Evolutionary conservation across 2,797 vertebrate species (phyloP).

Genomic region (Macropus fuliginosus): DNA sequence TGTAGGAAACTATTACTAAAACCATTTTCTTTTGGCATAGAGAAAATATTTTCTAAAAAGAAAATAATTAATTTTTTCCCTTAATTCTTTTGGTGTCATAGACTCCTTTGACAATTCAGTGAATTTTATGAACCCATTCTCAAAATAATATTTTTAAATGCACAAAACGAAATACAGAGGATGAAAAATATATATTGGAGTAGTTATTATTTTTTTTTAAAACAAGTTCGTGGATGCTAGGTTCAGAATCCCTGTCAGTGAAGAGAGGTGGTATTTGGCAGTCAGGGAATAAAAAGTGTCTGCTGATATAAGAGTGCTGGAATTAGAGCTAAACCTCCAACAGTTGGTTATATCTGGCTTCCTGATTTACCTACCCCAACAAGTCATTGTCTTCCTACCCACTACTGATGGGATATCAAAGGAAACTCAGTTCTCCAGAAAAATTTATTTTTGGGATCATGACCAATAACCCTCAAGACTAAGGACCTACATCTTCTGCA

Average conservation of each 20-base stretch:
- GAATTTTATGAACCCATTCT: background rate
- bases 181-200: background rate
- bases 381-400: slow-evolving; percentile 1
- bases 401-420: background rate
- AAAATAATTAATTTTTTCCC: no score
- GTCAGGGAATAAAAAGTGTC: background rate
- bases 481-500: background rate
- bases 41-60: background rate
- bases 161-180: background rate
- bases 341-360: background rate
- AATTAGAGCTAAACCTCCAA: background rate
- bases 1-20: background rate
- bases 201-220: background rate
- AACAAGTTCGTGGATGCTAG: background rate
- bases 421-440: background rate
- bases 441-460: background rate
- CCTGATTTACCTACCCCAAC: background rate
- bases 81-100: background rate
- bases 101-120: background rate
- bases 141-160: background rate
- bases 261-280: background rate
- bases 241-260: background rate
- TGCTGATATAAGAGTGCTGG: background rate
- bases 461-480: background rate
- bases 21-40: background rate